Conservation (phyloP, 2,888 invertebrate genomes). For the Unio pictorum region DNA sequence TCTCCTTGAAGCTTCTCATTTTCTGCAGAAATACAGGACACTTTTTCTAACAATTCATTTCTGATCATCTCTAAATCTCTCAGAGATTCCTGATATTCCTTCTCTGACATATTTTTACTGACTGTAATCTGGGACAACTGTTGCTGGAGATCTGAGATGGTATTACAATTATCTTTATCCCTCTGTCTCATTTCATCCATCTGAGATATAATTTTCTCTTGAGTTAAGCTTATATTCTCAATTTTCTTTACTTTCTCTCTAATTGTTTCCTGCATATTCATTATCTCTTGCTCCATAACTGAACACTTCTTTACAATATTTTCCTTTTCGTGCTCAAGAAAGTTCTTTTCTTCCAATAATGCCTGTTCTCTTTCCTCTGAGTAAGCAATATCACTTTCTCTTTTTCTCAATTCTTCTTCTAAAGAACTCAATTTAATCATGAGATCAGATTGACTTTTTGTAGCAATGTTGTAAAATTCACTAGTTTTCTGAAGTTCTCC, state of each 20-base stretch:
- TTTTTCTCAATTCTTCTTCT: slow-evolving; percentile 15
- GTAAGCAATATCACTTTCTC: slow-evolving; percentile 14
- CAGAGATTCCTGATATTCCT: too few species aligned
- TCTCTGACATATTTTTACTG: too few species aligned
- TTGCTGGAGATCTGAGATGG: too few species aligned
- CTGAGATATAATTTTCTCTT: slow-evolving; percentile 11
- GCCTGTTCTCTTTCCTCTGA: slow-evolving; percentile 9
- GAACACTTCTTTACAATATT: too few species aligned
- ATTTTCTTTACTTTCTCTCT: slow-evolving; percentile 3
- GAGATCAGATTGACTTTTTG: slow-evolving; percentile 24
- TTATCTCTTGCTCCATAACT: background rate
- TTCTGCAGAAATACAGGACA: background rate
- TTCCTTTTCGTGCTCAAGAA: too few species aligned
- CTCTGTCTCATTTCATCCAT: slow-evolving; percentile 10
- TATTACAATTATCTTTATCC: slow-evolving; percentile 1
- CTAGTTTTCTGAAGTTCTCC: slow-evolving; percentile 19
- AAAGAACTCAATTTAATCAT: slow-evolving; percentile 19
- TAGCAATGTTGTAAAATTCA: slow-evolving; percentile 28
- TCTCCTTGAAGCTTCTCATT: slow-evolving; percentile 5
- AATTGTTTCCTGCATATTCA: slow-evolving; percentile 2
- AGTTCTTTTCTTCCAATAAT: background rate
- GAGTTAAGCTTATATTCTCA: slow-evolving; percentile 2
- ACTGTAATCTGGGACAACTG: too few species aligned
- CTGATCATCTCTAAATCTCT: too few species aligned
- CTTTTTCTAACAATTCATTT: too few species aligned